A percentile compares a stretch with the other conserved stretches of the same genome.
Evolutionary conservation across 2,797 vertebrate genomes (phyloP).

Genomic region (Eptatretus atami): DNA sequence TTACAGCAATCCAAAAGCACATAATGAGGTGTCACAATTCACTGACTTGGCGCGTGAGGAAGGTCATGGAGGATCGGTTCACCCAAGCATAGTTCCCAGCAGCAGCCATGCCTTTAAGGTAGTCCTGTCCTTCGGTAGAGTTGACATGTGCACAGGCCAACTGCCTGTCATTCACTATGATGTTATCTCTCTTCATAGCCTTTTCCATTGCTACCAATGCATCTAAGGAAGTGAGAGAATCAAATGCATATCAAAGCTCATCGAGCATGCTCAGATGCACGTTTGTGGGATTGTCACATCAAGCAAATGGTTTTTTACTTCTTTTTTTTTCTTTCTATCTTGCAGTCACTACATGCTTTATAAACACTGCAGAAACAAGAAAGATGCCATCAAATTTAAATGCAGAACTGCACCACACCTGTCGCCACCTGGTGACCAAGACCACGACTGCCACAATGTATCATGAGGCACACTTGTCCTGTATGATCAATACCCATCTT

Average conservation of each 20-base stretch:
- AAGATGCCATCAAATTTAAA: neutral
- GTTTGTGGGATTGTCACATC: too few relatives aligned
- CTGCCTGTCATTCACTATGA: conserved; percentile 72
- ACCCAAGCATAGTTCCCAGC: conserved; percentile 95
- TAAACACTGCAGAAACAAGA: too few relatives aligned
- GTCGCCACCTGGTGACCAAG: conserved; percentile 89
- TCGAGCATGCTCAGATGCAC: too few relatives aligned
- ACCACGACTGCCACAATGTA: conserved; percentile 86
- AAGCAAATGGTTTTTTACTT: too few relatives aligned
- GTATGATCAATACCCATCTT: conserved; percentile 98
- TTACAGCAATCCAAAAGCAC: too few relatives aligned
- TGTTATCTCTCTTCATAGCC: conserved; percentile 85
- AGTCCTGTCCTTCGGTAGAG: conserved; percentile 66
- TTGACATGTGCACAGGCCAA: conserved; percentile 55
- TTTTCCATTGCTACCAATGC: conserved; percentile 96
- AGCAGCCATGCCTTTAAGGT: conserved; percentile 84
- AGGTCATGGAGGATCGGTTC: conserved; percentile 96
- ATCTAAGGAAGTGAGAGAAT: conserved; percentile 17
- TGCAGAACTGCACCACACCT: conserved; percentile 20
- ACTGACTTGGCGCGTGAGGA: conserved; percentile 61
- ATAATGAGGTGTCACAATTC: neutral
- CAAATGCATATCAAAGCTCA: too few relatives aligned
- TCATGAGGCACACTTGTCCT: conserved; percentile 94
- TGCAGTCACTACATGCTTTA: too few relatives aligned
- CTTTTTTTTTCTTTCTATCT: too few relatives aligned